Evolutionary conservation across 1,140 invertebrate species (phyloP).

Genomic region (Trachymyrmex cornetzi): DNA sequence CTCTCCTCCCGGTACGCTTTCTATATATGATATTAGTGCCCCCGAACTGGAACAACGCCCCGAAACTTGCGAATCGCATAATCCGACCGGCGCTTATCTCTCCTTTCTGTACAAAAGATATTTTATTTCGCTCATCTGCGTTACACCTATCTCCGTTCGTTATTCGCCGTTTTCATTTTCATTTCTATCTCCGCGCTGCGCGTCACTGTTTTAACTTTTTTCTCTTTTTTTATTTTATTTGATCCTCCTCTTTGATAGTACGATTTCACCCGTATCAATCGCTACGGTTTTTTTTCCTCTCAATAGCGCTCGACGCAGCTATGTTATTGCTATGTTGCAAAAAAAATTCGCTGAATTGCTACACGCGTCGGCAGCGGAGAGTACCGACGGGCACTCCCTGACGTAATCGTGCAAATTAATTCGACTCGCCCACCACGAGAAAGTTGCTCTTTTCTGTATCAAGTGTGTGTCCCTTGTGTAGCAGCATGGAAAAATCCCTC

Average conservation of each 20-base stretch:
- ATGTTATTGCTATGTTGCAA: slow-evolving; percentile 25
- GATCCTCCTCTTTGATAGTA: not conserved
- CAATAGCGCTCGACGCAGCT: not conserved
- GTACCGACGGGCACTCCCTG: slow-evolving; percentile 50
- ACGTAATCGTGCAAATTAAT: slow-evolving; percentile 83
- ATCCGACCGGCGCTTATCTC: slow-evolving; percentile 25
- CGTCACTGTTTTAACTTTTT: not conserved
- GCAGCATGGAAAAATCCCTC: slow-evolving; percentile 71
- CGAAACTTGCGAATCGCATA: slow-evolving; percentile 64
- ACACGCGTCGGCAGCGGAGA: not conserved
- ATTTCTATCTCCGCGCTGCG: not conserved
- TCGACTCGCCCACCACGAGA: slow-evolving; percentile 79
- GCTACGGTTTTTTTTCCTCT: not conserved
- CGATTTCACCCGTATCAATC: slow-evolving; percentile 10
- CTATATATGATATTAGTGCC: slow-evolving; percentile 67
- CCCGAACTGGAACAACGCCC: slow-evolving; percentile 75
- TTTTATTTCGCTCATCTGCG: not conserved
- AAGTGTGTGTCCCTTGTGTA: slow-evolving; percentile 64
- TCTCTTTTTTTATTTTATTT: not conserved
- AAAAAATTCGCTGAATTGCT: slow-evolving; percentile 12
- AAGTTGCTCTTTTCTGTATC: slow-evolving; percentile 83
- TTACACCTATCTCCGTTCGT: not conserved
- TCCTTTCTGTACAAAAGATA: not conserved
- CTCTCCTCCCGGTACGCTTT: slow-evolving; percentile 53
- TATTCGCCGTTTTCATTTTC: not conserved